Evolutionary conservation across 2,797 vertebrate species (phyloP), one percentile per base, ranked within the genome.

Genomic region (Onychomys leucogaster): DNA sequence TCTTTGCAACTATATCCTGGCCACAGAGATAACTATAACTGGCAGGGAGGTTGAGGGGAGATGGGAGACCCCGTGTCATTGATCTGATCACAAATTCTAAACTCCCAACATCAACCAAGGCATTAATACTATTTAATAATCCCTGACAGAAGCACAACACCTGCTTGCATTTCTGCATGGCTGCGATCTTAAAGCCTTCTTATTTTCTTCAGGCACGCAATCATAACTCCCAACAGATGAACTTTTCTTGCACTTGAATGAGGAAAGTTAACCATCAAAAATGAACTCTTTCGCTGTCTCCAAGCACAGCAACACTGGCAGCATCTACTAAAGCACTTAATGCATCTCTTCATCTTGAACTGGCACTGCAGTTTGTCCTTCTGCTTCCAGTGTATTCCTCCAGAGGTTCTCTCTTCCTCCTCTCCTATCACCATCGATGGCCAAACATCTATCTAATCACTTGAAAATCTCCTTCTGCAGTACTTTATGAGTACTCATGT

Each of bases 141-240:
- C 52, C 49, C 57, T 16, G 27, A 32, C 52, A 13, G 0, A 41
- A 84, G 14, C 6, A 25, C 63, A 77, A n/a, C 16, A 27, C n/a
- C 6, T 19, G 17, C 14, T 69, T 46, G 81, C 23, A 34, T n/a
- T 71, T 75, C 46, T 29, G 61, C 17, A 41, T 16, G 41, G 41
- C 32, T 61, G 46, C 41, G 43, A 32, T 77, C 46, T 49, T 34
- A 80, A 61, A 87, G 55, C 37, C 37, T 71, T 63, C 49, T 63
- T 21, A 4, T 78, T 57, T 87, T 84, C n/a, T 32, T 91, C 32
- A 23, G 67, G 29, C 21, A 41, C 43, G 23, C 13, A 85, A 75
- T 92, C 37, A 21, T 78, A n/a, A 57, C 34, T 94, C 91, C 86
- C 37, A 90, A 43, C 75, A 89, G 67, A 57, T n/a, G 16, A 94